phyloP scores from a whole-genome alignment of 2,888 invertebrate genomes.

The Lissonota sp. region DNA sequence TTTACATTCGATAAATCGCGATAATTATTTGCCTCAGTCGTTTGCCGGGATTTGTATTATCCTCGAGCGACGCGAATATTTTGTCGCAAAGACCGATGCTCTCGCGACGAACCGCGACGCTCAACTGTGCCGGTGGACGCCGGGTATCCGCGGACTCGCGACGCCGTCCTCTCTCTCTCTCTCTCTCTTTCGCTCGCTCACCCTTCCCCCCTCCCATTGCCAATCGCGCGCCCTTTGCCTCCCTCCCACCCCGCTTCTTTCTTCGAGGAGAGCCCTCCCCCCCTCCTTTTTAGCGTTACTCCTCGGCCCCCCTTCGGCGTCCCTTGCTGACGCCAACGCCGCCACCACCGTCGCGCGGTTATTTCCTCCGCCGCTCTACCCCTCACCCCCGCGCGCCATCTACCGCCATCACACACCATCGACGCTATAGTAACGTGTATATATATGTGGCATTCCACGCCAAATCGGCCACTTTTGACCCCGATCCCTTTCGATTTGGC shows the following conservation, averaged over 20 bases:
- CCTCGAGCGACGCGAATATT: background rate
- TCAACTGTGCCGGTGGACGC: slow-evolving; percentile 80
- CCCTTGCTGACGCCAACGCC: slow-evolving; percentile 65
- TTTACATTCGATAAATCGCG: background rate
- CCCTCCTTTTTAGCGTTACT: slow-evolving; percentile 10
- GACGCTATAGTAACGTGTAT: slow-evolving; percentile 8
- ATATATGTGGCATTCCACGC: no score
- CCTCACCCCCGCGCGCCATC: slow-evolving; percentile 41
- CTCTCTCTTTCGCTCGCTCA: slow-evolving; percentile 13
- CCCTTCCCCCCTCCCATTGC: slow-evolving; percentile 7
- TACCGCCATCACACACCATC: slow-evolving; percentile 39
- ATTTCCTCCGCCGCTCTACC: slow-evolving; percentile 66
- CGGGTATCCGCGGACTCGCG: slow-evolving; percentile 76
- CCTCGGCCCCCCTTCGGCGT: slow-evolving; percentile 49
- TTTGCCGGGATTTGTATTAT: background rate
- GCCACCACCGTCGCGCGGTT: slow-evolving; percentile 67
- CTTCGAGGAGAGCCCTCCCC: background rate
- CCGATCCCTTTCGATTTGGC: no score
- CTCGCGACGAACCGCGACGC: slow-evolving; percentile 77
- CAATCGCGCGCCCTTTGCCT: slow-evolving; percentile 7
- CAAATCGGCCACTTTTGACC: no score
- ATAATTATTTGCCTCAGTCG: background rate
- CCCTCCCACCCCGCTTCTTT: slow-evolving; percentile 45
- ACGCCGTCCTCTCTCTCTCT: slow-evolving; percentile 71
- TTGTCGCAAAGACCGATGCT: slow-evolving; percentile 66